Base-by-base conservation (phyloP, 1,140 invertebrate species). In the Pseudachorutes palmiensis region DNA sequence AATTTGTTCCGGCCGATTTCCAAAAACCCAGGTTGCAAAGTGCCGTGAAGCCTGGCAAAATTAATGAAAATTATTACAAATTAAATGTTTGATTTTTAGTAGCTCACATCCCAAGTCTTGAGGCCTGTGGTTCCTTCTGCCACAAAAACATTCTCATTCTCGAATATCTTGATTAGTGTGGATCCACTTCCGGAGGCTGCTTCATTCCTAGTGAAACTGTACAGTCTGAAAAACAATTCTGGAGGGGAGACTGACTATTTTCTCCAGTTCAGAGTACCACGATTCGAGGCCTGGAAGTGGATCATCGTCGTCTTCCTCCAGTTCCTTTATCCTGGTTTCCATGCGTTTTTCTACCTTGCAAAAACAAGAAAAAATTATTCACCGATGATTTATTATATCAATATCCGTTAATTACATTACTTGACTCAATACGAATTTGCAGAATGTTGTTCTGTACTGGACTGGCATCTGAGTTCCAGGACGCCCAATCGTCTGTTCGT, bases 81-180 rank as follows among this genome's bases (percentile, higher is more conserved):
- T 61, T 12, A 55, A 14, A 9, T 12, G 3, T 55, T 5, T 5
- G 9, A 5, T 55, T 12, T 14, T 5, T 26, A 14, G 9, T 55
- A 5, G 3, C 51, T 24, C 24, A 61, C 59, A 19, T 61, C 59
- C 59, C 59, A 61, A 31, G 59, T 61, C 16, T 29, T 28, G 16
- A 61, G 59, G 22, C 59, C 59, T 9, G 59, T 61, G 5, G 59
- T 61, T 29, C 59, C 59, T 31, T 61, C 32, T 14, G 14, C 2
- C 31, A 61, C 59, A 22, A 61, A 61, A 14, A 29, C 29, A 14
- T 30, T 28, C 28, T 61, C 59, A 61, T 61, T 61, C 28, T 61
- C 59, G 31, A 31, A 61, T 19, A 61, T 33, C 24, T 61, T 29
- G 9, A 61, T 24, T 14, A 55, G n/a, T n/a, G n/a, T 61, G 19